Percentiles rank a stretch among this genome's conserved stretches.
Conservation (phyloP, 2,888 invertebrate species). For the Mylabris sibirica region DNA sequence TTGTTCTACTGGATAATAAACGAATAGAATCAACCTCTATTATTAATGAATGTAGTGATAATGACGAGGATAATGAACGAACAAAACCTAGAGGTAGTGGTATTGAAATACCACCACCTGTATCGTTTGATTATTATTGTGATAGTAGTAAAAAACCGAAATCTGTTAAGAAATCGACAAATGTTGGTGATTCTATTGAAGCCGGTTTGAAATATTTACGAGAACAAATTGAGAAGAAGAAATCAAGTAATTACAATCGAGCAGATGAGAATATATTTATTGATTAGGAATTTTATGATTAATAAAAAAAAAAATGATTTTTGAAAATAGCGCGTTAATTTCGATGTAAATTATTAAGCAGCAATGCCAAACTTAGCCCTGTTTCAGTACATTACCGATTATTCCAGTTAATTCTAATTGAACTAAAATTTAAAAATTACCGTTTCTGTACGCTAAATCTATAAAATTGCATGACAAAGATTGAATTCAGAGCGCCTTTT, state of each 20-base stretch:
- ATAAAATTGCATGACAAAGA: too few relatives aligned
- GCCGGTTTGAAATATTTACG: constrained; percentile 66
- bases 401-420: too few relatives aligned
- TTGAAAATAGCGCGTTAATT: background rate
- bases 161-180: constrained; percentile 24
- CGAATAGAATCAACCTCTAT: constrained; percentile 46
- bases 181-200: constrained; percentile 65
- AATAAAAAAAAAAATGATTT: background rate
- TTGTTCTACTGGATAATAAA: constrained; percentile 21
- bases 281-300: background rate
- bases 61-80: constrained; percentile 39
- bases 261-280: constrained; percentile 19
- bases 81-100: constrained; percentile 49
- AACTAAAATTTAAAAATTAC: too few relatives aligned
- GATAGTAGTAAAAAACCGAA: constrained; percentile 53
- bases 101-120: constrained; percentile 71
- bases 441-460: too few relatives aligned
- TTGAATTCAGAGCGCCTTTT: too few relatives aligned
- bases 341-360: too few relatives aligned
- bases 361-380: background rate
- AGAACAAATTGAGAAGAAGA: constrained; percentile 63
- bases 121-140: constrained; percentile 71
- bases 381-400: background rate
- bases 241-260: constrained; percentile 8
- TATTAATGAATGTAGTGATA: constrained; percentile 44